These are phyloP conservation scores for Teleogryllus occipitalis DNA, from an alignment of 1,140 invertebrate genomes.

Conservation along the genomic window DNA sequence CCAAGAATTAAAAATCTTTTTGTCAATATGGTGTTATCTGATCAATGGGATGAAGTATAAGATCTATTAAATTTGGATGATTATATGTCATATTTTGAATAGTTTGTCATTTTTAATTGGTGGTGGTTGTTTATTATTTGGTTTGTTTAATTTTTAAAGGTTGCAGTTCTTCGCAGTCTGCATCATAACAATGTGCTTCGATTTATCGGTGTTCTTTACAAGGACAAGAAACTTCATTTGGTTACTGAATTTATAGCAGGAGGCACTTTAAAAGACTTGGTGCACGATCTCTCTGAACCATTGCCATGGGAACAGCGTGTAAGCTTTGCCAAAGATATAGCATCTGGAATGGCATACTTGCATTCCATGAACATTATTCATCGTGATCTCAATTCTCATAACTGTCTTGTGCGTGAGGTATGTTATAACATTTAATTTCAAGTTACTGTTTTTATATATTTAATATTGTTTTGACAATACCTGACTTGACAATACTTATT, in stretches of 20 bases:
- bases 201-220: constrained; percentile 89
- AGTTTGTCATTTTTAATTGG: background rate
- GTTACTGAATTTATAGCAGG: constrained; percentile 88
- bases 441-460: background rate
- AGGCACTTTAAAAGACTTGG: constrained; percentile 77
- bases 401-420: constrained; percentile 82
- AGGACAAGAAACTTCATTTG: constrained; percentile 82
- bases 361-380: constrained; percentile 93
- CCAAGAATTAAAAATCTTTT: too few relatives aligned
- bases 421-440: constrained; percentile 24
- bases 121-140: background rate
- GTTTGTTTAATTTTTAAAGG: constrained; percentile 40
- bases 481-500: background rate
- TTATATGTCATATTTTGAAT: background rate
- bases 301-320: constrained; percentile 77
- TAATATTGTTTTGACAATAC: background rate
- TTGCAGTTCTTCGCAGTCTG: constrained; percentile 77
- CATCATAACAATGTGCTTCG: constrained; percentile 83
- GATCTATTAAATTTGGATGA: background rate
- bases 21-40: too few relatives aligned
- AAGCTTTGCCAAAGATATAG: constrained; percentile 82
- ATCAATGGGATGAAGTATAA: too few relatives aligned
- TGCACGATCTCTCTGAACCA: constrained; percentile 58
- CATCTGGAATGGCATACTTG: constrained; percentile 86
- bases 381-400: constrained; percentile 92